Evolutionary conservation across 2,113 vertebrate species (phyloP).

Genomic region (Dicerorhinus sumatrensis): DNA sequence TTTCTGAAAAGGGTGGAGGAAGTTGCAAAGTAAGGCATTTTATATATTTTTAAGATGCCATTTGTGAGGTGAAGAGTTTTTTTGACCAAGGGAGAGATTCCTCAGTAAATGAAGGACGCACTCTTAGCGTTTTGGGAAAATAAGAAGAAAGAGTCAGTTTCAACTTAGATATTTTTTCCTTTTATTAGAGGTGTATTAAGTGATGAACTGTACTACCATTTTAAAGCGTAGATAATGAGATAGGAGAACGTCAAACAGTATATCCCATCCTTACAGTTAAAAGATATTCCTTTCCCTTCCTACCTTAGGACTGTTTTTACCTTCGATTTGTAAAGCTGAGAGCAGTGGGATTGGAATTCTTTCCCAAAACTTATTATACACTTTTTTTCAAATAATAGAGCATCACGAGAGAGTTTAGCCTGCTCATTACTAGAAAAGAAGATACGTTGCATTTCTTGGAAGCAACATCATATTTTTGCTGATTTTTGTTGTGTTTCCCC

Average conservation of each 20-base stretch:
- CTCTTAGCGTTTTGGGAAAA: background rate
- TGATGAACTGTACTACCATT: background rate
- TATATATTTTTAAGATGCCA: background rate
- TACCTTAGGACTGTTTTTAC: background rate
- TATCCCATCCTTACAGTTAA: background rate
- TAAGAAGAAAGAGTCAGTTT: background rate
- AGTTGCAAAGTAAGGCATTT: conserved; percentile 37
- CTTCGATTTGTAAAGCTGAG: background rate
- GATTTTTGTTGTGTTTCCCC: background rate
- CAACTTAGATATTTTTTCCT: background rate
- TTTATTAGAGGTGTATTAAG: background rate
- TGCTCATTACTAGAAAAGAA: conserved; percentile 27
- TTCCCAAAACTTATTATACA: conserved; percentile 3
- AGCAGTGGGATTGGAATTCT: background rate
- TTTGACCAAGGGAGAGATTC: background rate
- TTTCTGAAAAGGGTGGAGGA: background rate
- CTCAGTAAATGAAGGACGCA: background rate
- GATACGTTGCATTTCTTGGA: background rate
- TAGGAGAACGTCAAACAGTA: background rate
- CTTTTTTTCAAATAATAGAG: background rate
- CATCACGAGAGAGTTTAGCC: background rate
- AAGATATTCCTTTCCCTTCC: background rate
- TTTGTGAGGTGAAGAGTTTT: background rate
- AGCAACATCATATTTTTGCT: background rate
- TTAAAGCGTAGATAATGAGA: background rate